phyloP scores from a whole-genome alignment of 2,113 vertebrate genomes.

The Corvus moneduloides region DNA sequence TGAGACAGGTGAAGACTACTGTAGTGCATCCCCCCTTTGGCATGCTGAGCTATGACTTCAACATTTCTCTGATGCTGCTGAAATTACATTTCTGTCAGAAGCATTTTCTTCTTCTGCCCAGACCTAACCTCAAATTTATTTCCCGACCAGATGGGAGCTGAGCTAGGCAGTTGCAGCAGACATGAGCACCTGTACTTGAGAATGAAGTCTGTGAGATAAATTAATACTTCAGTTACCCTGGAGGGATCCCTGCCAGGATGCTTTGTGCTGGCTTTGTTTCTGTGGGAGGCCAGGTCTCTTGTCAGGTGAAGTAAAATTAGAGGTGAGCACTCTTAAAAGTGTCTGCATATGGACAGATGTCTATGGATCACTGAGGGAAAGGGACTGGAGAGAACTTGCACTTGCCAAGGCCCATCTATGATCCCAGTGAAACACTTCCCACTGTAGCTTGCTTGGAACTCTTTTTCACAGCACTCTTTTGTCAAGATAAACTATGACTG shows the following conservation, averaged over 20 bases:
- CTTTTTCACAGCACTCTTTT: background rate
- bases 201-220: background rate
- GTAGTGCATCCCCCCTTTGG: background rate
- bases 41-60: background rate
- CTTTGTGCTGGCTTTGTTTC: constrained; percentile 4
- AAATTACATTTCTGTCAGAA: background rate
- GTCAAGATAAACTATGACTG: background rate
- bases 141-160: background rate
- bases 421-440: background rate
- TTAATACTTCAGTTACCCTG: background rate
- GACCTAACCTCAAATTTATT: background rate
- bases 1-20: background rate
- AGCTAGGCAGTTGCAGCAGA: background rate
- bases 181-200: background rate
- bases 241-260: background rate
- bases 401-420: background rate
- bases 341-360: background rate
- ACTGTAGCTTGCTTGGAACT: background rate
- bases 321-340: background rate
- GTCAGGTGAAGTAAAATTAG: background rate
- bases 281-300: background rate
- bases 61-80: background rate
- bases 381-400: background rate
- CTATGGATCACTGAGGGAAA: background rate
- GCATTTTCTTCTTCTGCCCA: background rate